Conservation (phyloP, 1,140 invertebrate species). For the Chymomyza costata region DNA sequence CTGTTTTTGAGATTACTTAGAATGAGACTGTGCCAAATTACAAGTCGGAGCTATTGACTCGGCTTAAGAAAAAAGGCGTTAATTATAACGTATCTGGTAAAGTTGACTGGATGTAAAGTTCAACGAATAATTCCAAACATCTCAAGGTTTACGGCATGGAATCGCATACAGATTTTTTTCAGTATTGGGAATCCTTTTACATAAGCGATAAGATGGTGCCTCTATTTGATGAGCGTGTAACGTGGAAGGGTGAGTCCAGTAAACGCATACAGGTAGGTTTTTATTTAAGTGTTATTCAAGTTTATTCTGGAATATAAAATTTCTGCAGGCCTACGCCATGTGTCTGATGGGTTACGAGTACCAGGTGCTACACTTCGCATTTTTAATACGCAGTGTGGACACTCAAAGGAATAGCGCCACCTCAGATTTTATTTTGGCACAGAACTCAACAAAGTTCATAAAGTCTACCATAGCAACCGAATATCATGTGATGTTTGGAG, state of each 20-base stretch:
- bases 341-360: no score
- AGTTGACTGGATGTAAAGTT: constrained; percentile 84
- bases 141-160: constrained; percentile 87
- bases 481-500: no score
- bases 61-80: constrained; percentile 83
- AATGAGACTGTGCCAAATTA: constrained; percentile 78
- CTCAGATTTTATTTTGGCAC: no score
- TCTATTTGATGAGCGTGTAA: constrained; percentile 89
- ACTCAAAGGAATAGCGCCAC: no score
- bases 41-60: constrained; percentile 83
- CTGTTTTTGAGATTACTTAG: constrained; percentile 56
- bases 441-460: no score
- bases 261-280: constrained; percentile 94
- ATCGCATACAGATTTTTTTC: constrained; percentile 82
- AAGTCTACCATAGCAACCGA: no score
- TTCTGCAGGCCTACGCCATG: no score
- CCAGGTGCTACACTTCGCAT: no score
- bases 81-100: constrained; percentile 90
- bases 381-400: no score
- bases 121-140: constrained; percentile 76
- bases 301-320: no score
- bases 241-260: constrained; percentile 92
- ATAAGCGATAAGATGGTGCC: constrained; percentile 91
- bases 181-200: constrained; percentile 92
- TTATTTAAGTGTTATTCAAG: no score